Base-by-base conservation (phyloP, 2,113 vertebrate genomes). In the Crotophaga sulcirostris region DNA sequence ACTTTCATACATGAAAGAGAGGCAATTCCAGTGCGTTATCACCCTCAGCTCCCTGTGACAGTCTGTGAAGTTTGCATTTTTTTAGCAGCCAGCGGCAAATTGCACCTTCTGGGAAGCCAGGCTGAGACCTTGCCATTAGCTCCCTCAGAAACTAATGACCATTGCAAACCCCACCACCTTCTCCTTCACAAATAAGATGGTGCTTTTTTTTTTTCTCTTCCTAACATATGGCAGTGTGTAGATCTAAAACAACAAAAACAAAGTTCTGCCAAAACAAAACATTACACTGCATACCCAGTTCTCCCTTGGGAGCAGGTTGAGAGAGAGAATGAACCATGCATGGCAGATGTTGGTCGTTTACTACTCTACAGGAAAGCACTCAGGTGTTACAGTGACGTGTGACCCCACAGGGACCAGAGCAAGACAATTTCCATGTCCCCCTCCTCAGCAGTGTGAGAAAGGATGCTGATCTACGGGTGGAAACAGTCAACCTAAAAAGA, bases 391-490 rank as follows among this genome's bases (percentile, higher is more conserved):
- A 63, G 36, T 81, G 79, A 81, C 0, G 1, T 84, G 33, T 2
- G 17, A 84, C 26, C 44, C 56, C 31, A 24, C 49, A 42, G 74
- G 77, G 36, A 89, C 29, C 26, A 64, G 24, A 56, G 62, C 13
- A 72, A 60, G 90, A 68, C 36, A 91, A 44, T n/a, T 45, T 72
- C n/a, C 26, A 2, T 78, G n/a, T 10, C 28, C 38, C 38, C 1
- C 17, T 66, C 16, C 64, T 79, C 60, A 79, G 52, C 51, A 87
- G 75, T 1, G 0, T 92, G 78, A 84, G 84, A 85, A 80, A 67
- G 1, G 1, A 24, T 34, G 26, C 44, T 0, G 0, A n/a, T 33
- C 34, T 20, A 11, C 0, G 2, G 4, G 52, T 82, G 24, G 83
- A 75, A 90, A 60, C 29, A 47, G 36, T 52, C 66, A 80, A 55